Base-by-base conservation (phyloP, 2,113 vertebrate genomes). In the Aythya baeri region DNA sequence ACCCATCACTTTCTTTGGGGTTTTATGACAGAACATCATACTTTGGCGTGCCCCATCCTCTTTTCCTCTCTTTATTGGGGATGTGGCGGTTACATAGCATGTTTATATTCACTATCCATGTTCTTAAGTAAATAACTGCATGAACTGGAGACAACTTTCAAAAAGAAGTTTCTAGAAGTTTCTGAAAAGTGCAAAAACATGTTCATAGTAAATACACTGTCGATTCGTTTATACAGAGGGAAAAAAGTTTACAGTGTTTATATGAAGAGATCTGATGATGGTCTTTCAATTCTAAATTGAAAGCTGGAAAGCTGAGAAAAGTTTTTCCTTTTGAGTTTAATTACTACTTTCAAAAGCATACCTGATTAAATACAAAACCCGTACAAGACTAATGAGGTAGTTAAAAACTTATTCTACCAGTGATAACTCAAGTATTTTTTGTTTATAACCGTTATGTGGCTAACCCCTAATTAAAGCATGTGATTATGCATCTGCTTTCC, bases 61-160 rank as follows among this genome's bases (percentile, higher is more conserved):
- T 27, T 14, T 57, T 27, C 13, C 13, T 52, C 27, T 46, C 49
- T 25, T 62, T n/a, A 5, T 7, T 17, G 9, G 3, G 2, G 6
- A 15, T n/a, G 3, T 26, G 5, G 4, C 6, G 34, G 1, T 54
- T 72, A 68, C 6, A 3, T 31, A 63, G 66, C 5, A 5, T 5
- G 8, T n/a, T 34, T 22, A 52, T 21, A 68, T 14, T 72, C 6
- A 34, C 43, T 32, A 62, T 7, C 9, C 1, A 1, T 25, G 13
- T 12, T 62, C 18, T 41, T 89, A 26, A 83, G 52, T 31, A 84
- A 76, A 44, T 6, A 83, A 61, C 20, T 7, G 7, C 54, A 73
- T 26, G 49, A 76, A 34, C 20, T 8, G 10, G 7, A 27, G 21
- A 7, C 17, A 6, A 23, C 43, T 77, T 89, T 71, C 26, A 66